Base-by-base conservation (phyloP, 2,888 invertebrate genomes). In the Syritta pipiens region DNA sequence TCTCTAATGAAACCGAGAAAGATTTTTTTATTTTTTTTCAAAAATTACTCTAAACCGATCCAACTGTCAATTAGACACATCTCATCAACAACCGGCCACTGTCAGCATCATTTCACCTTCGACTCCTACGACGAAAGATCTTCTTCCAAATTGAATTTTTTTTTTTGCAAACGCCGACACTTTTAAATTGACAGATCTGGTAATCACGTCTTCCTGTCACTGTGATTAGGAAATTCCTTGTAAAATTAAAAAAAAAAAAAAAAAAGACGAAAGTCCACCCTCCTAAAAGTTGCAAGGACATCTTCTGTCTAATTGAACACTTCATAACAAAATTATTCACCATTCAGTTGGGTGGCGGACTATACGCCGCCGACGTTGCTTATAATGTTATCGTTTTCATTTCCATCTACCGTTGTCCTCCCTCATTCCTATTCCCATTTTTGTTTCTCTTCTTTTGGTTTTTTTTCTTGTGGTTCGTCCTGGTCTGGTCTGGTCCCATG, bases 361-460 rank as follows among this genome's bases (percentile, higher is more conserved):
- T 53, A 72, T 30, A 44, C 14, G 46, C 24, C 30, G n/a, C n/a
- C n/a, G n/a, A n/a, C n/a, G 32, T 76, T 65, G 37, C 30, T 40
- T 71, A 57, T 42, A 71, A 77, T 71, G 71, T 71, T 65, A 71
- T 71, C 28, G 37, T 30, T 46, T 51, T 51, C 62, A 49, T 69
- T 63, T 57, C 63, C 57, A 42, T 12, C 7, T 28, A n/a, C n/a
- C n/a, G n/a, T n/a, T n/a, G n/a, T n/a, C n/a, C n/a, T n/a, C n/a
- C n/a, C n/a, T 40, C 49, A 10, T 28, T 26, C 28, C 7, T 14
- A 28, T 22, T 20, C 19, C 9, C 28, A 30, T 6, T 6, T 12
- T n/a, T n/a, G 5, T 4, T 7, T 26, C 28, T 19, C 1, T n/a
- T 28, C 49, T 28, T 40, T 10, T 49, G 14, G 19, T 48, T 48